These are phyloP conservation scores for Melieria omissa DNA, from an alignment of 2,888 invertebrate genomes.

Conservation along the genomic window DNA sequence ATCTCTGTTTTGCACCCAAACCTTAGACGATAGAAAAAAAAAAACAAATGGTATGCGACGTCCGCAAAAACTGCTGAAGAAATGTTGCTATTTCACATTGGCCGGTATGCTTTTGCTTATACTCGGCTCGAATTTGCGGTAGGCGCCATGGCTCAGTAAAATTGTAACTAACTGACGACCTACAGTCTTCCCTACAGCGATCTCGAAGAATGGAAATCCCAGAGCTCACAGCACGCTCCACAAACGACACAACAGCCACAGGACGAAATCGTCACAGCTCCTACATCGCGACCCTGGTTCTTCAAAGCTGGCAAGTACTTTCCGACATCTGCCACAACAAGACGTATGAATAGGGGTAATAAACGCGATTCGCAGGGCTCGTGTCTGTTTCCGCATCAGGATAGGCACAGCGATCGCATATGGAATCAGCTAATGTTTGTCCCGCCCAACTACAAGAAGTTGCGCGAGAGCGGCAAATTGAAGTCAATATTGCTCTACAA, in stretches of 20 bases:
- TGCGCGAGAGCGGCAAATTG: conserved; percentile 63
- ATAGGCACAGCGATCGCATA: conserved; percentile 80
- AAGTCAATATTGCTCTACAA: conserved; percentile 76
- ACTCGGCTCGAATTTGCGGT: no score
- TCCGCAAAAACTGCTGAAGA: conserved; percentile 65
- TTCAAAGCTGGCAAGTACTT: conserved; percentile 79
- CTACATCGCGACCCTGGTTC: conserved; percentile 74
- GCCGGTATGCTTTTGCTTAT: no score
- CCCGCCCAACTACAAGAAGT: conserved; percentile 78
- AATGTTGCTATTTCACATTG: no score
- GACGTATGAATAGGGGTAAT: conserved; percentile 57
- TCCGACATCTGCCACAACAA: conserved; percentile 66
- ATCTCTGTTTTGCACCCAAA: no score
- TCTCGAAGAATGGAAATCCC: conserved; percentile 64
- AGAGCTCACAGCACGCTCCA: conserved; percentile 45
- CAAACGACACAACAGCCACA: conserved; percentile 39
- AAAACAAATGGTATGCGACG: conserved; percentile 66
- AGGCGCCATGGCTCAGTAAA: no score
- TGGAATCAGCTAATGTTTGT: conserved; percentile 88
- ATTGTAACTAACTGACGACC: no score
- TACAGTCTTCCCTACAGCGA: conserved; percentile 52
- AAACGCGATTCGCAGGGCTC: conserved; percentile 66
- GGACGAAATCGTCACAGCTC: conserved; percentile 34
- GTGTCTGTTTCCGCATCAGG: conserved; percentile 79
- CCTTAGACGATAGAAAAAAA: neutral